These are phyloP conservation scores for Bombus pyrosoma DNA, from an alignment of 1,140 invertebrate genomes.

Conservation along the genomic window DNA sequence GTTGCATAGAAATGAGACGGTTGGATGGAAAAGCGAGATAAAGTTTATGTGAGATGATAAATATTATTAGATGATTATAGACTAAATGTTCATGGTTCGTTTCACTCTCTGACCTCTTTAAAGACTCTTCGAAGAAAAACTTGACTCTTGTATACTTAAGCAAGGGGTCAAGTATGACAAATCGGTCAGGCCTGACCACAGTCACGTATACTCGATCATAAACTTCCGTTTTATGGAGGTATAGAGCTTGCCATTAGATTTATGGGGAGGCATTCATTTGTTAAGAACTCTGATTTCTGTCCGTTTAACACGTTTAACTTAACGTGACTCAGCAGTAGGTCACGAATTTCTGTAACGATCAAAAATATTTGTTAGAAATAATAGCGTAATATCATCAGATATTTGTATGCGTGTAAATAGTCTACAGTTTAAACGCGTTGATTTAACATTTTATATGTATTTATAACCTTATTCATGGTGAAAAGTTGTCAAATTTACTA, in stretches of 20 bases:
- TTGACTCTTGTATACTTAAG: not conserved
- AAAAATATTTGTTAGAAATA: not conserved
- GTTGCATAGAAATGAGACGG: too few species aligned
- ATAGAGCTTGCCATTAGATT: not conserved
- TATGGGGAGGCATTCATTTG: not conserved
- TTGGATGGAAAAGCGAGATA: too few species aligned
- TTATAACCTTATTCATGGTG: too few species aligned
- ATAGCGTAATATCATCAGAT: too few species aligned
- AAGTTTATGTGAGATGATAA: too few species aligned
- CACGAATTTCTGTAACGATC: not conserved
- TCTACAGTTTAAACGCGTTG: too few species aligned
- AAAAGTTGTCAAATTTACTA: not conserved
- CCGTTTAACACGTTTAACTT: not conserved
- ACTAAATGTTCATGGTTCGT: too few species aligned
- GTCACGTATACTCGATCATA: constrained; percentile 9
- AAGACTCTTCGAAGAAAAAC: not conserved
- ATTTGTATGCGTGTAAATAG: too few species aligned
- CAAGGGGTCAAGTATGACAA: not conserved
- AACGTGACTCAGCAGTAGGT: not conserved
- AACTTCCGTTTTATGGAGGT: not conserved
- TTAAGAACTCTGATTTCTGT: not conserved
- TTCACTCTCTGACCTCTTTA: not conserved
- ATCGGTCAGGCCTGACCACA: not conserved
- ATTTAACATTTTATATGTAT: too few species aligned
- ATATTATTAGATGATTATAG: too few species aligned